Conservation (phyloP, 2,888 invertebrate species). For the Trichacis sp. region DNA sequence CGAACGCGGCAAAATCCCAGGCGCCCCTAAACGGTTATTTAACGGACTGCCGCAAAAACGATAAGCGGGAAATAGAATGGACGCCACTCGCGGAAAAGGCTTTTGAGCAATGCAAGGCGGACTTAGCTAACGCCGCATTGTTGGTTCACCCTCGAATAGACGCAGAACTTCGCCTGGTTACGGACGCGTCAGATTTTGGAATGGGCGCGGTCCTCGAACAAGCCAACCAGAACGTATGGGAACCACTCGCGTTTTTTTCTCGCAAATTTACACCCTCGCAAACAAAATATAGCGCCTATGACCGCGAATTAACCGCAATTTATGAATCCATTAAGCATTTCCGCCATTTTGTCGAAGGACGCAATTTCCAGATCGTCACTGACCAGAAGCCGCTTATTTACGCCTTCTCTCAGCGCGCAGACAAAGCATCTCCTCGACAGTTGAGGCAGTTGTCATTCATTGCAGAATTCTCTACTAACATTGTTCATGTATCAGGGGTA, state of each 20-base stretch:
- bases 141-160: conserved; percentile 11
- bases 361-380: conserved; percentile 23
- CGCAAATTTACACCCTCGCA: conserved; percentile 41
- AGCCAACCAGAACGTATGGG: conserved; percentile 25
- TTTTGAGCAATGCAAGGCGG: too few species aligned
- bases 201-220: conserved; percentile 49
- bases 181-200: too few species aligned
- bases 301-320: conserved; percentile 47
- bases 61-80: too few species aligned
- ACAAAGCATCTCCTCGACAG: conserved; percentile 19
- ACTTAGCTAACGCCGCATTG: too few species aligned
- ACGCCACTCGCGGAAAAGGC: too few species aligned
- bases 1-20: too few species aligned
- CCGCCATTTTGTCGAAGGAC: conserved; percentile 37
- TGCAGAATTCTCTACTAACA: too few species aligned
- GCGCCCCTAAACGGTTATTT: too few species aligned
- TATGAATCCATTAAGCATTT: conserved; percentile 44
- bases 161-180: conserved; percentile 9
- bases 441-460: conserved; percentile 23
- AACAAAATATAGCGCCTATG: conserved; percentile 46
- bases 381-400: conserved; percentile 37
- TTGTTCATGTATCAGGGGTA: too few species aligned
- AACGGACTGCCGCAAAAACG: too few species aligned
- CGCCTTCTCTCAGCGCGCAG: conserved; percentile 9
- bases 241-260: conserved; percentile 47